Evolutionary conservation across 2,113 vertebrate species (phyloP).

Genomic region (Paradoxurus hermaphroditus): DNA sequence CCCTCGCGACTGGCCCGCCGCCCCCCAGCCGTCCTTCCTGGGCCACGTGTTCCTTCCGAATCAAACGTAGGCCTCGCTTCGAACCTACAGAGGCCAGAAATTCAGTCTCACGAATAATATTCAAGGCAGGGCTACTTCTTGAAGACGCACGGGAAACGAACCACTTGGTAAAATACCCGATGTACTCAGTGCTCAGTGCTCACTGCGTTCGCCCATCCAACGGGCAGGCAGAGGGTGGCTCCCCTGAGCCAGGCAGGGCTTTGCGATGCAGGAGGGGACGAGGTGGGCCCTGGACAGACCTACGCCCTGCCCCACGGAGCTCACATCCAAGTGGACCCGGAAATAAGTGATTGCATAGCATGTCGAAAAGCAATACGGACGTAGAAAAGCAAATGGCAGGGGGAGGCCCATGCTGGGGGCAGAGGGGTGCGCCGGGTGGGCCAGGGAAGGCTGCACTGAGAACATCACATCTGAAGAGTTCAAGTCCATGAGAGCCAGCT

Average conservation of each 20-base stretch:
- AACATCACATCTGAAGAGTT: background rate
- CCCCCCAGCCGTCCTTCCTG: background rate
- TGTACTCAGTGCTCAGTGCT: no score
- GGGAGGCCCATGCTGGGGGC: background rate
- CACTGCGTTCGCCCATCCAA: rapidly evolving
- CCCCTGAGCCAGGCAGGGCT: rapidly evolving
- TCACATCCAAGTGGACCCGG: background rate
- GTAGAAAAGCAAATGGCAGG: background rate
- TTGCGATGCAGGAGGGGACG: rapidly evolving
- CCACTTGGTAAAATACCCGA: background rate
- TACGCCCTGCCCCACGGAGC: rapidly evolving
- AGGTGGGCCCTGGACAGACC: no score
- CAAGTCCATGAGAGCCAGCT: background rate
- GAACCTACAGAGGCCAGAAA: background rate
- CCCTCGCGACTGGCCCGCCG: background rate
- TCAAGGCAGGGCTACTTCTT: background rate
- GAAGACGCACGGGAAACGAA: background rate
- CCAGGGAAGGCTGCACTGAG: background rate
- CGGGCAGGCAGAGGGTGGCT: no score
- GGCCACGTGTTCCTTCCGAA: background rate
- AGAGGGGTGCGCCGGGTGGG: background rate
- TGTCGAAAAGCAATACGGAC: background rate
- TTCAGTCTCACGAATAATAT: background rate
- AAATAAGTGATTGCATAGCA: background rate
- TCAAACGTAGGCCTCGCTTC: background rate